A percentile compares a stretch with the other conserved stretches of the same genome.
These are phyloP conservation scores for Phoxinus phoxinus DNA, from an alignment of 2,113 vertebrate genomes.

Conservation along the genomic window DNA sequence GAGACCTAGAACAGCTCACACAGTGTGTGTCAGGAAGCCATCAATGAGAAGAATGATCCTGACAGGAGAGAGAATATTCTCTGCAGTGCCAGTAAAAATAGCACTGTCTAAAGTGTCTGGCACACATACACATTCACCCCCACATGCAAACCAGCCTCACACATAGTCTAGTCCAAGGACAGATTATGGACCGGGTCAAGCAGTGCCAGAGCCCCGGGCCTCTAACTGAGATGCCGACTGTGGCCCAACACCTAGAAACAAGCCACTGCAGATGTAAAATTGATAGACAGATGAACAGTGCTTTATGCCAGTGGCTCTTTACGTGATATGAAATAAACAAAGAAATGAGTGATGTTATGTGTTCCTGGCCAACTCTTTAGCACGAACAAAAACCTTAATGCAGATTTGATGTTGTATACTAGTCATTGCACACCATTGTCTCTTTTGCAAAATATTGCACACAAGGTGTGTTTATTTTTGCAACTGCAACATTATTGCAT, in stretches of 20 bases:
- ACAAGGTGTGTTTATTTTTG: background rate
- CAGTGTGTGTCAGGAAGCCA: conserved; percentile 43
- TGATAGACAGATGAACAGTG: conserved; percentile 4
- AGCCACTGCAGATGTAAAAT: conserved; percentile 18
- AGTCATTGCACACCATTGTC: background rate
- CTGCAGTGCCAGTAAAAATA: conserved; percentile 56
- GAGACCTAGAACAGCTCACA: conserved; percentile 25
- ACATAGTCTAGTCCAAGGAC: background rate
- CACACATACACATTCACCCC: conserved; percentile 24
- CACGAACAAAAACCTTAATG: conserved; percentile 4
- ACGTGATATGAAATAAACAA: conserved; percentile 9
- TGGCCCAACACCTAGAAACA: background rate
- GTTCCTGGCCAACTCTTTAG: background rate
- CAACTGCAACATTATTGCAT: background rate
- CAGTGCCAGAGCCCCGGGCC: background rate
- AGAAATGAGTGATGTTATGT: conserved; percentile 2
- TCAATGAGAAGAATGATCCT: conserved; percentile 54
- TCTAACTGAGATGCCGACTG: background rate
- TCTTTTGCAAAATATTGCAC: background rate
- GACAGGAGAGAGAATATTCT: conserved; percentile 63
- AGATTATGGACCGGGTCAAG: background rate
- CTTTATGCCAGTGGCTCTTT: conserved; percentile 2
- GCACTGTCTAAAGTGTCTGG: conserved; percentile 22
- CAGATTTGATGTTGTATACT: background rate
- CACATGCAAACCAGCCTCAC: background rate